Evolutionary conservation across 2,888 invertebrate species (phyloP).

Genomic region (Perdita meconis): DNA sequence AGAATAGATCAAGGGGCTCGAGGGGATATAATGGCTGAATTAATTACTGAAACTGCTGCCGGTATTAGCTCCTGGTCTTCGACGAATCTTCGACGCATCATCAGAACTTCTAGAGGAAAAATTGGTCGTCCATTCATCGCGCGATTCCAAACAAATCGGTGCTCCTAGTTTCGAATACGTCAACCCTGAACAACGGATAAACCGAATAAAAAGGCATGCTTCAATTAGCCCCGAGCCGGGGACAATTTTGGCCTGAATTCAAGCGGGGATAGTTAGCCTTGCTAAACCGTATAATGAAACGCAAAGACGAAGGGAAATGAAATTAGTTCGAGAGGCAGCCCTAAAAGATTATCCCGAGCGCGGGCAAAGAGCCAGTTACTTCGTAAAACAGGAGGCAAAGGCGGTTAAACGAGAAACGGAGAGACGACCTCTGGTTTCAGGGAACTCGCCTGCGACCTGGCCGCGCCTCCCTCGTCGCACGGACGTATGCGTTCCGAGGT

Average conservation of each 20-base stretch:
- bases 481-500: constrained; percentile 42
- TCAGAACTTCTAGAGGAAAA: neutral
- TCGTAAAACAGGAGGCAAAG: constrained; percentile 45
- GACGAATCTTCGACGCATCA: neutral
- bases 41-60: constrained; percentile 34
- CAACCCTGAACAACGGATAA: neutral
- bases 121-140: too few species aligned
- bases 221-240: neutral
- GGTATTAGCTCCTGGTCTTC: neutral
- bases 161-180: too few species aligned
- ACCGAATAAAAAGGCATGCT: neutral
- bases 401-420: constrained; percentile 39
- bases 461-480: constrained; percentile 2
- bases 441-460: constrained; percentile 21
- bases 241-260: constrained; percentile 7
- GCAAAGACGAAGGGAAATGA: constrained; percentile 30
- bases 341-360: constrained; percentile 42
- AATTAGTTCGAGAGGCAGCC: constrained; percentile 49
- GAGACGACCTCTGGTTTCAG: constrained; percentile 19
- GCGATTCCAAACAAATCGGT: too few species aligned
- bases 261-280: neutral
- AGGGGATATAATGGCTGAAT: constrained; percentile 22
- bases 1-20: constrained; percentile 5
- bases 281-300: constrained; percentile 24
- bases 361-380: constrained; percentile 52